Evolutionary conservation across 2,797 vertebrate species (phyloP).

Genomic region (Australoheros facetus): DNA sequence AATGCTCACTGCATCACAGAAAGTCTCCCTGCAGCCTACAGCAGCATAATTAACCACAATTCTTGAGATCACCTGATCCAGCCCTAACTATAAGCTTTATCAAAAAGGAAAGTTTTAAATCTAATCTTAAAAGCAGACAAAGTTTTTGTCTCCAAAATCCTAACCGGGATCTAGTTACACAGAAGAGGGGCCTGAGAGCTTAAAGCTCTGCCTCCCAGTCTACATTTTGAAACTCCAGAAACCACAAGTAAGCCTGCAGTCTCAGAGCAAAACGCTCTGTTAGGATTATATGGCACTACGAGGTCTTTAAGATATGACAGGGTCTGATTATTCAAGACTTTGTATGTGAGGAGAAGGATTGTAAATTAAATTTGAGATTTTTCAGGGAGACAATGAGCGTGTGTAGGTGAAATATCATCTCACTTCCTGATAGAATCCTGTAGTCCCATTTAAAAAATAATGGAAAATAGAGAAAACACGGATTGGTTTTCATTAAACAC

Average conservation of each 20-base stretch:
- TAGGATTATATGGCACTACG: not conserved
- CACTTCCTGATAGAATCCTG: too few relatives aligned
- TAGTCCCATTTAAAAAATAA: not conserved
- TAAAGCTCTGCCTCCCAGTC: too few relatives aligned
- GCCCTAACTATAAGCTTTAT: not conserved
- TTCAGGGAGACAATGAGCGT: not conserved
- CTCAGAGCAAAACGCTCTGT: not conserved
- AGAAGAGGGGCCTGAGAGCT: not conserved
- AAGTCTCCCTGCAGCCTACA: not conserved
- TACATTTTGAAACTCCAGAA: too few relatives aligned
- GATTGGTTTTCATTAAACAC: not conserved
- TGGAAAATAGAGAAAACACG: not conserved
- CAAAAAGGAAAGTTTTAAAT: constrained; percentile 4
- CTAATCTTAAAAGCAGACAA: not conserved
- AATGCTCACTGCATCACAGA: not conserved
- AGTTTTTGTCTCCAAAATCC: not conserved
- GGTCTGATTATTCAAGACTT: not conserved
- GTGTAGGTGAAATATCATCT: not conserved
- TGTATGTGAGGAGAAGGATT: not conserved
- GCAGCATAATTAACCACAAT: not conserved
- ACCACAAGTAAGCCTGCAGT: not conserved
- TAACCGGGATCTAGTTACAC: not conserved
- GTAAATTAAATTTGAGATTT: not conserved
- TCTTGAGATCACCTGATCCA: not conserved
- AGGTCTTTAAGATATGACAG: not conserved